Conservation (phyloP, 53 echinoderm and acorn worm species). For the Mesocentrotus franciscanus region DNA sequence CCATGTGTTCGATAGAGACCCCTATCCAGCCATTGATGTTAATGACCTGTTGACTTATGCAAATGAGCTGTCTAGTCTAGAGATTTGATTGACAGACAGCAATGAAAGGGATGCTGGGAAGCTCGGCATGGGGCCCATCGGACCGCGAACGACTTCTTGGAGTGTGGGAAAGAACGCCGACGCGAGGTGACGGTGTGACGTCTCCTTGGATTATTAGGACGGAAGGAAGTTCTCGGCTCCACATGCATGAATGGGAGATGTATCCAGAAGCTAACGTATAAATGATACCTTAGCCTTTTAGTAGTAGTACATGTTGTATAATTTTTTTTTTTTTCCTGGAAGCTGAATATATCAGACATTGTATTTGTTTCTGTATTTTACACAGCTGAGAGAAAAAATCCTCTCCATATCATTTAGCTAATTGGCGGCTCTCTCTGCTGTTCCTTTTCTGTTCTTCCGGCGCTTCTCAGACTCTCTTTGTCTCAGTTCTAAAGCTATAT, state of each 20-base stretch:
- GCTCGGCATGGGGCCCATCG: constrained; percentile 39
- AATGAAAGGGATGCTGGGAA: constrained; percentile 46
- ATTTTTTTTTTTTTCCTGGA: too few species aligned
- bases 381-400: too few species aligned
- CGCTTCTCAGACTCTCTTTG: too few species aligned
- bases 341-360: too few species aligned
- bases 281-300: background rate
- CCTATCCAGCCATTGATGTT: background rate
- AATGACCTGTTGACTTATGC: constrained; percentile 62
- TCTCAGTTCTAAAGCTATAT: too few species aligned
- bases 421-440: background rate
- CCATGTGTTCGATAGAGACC: background rate
- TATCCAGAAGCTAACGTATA: background rate
- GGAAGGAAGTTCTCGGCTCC: constrained; percentile 3
- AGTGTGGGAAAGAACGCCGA: constrained; percentile 66
- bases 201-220: background rate
- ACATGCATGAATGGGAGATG: background rate
- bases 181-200: constrained; percentile 52
- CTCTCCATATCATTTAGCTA: too few species aligned
- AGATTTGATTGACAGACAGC: constrained; percentile 12
- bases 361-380: too few species aligned
- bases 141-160: constrained; percentile 43
- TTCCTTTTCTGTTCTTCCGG: background rate
- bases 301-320: too few species aligned
- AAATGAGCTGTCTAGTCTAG: constrained; percentile 25